Evolutionary conservation across 1,140 invertebrate species (phyloP).

Genomic region (Mesaphorura yosii): DNA sequence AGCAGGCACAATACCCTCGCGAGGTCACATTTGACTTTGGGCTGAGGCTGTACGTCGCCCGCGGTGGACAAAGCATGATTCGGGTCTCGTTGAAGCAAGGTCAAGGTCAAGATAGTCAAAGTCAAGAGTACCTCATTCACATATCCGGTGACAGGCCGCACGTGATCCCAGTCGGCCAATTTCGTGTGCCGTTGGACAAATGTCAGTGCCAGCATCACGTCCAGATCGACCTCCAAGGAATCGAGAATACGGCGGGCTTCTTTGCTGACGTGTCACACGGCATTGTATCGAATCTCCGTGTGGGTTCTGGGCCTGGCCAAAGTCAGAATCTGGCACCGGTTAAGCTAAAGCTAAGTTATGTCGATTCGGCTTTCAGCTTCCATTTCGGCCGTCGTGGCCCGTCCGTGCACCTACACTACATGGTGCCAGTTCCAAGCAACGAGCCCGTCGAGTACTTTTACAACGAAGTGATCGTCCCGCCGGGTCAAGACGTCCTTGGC

Average conservation of each 20-base stretch:
- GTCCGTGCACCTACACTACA: conserved; percentile 9
- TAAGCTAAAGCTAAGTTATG: not conserved
- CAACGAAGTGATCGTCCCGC: conserved; percentile 16
- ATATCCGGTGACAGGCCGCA: not conserved
- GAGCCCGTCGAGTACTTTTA: conserved; percentile 16
- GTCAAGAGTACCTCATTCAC: not conserved
- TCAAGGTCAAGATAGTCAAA: not conserved
- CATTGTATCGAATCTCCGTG: not conserved
- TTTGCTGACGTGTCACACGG: conserved; percentile 5
- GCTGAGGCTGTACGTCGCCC: not conserved
- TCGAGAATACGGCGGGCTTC: not conserved
- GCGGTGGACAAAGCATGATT: too few species aligned
- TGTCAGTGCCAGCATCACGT: not conserved
- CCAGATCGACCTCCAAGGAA: conserved; percentile 4
- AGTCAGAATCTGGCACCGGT: not conserved
- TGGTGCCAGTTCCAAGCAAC: not conserved
- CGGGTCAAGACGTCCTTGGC: not conserved
- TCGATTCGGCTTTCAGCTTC: not conserved
- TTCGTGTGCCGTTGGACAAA: not conserved
- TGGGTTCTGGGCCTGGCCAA: not conserved
- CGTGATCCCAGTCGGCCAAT: not conserved
- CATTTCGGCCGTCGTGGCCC: conserved; percentile 21
- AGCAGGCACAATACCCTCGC: not conserved
- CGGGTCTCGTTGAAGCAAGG: too few species aligned
- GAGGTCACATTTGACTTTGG: not conserved